Percentiles rank a stretch among this genome's conserved stretches.
Evolutionary conservation across 2,797 vertebrate genomes (phyloP).

Genomic region (Anguilla anguilla): DNA sequence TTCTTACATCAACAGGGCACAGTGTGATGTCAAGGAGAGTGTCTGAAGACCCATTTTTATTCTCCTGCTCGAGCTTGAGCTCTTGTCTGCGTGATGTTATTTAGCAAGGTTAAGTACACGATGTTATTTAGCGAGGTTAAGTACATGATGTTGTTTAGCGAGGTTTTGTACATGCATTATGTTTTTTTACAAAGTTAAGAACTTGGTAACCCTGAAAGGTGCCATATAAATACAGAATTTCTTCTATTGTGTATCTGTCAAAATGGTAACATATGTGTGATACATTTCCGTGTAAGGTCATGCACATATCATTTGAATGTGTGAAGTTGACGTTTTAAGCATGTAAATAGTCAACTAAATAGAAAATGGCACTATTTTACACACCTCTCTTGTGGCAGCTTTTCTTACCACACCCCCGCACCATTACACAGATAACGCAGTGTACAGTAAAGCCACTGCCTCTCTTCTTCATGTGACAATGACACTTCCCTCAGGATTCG

Average conservation of each 20-base stretch:
- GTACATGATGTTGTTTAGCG: no score
- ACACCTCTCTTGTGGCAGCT: background rate
- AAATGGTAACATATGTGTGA: background rate
- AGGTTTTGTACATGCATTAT: no score
- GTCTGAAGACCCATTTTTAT: no score
- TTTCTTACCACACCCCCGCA: background rate
- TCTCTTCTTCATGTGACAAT: background rate
- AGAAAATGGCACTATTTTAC: background rate
- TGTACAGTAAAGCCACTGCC: background rate
- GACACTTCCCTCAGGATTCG: background rate
- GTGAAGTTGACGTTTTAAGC: background rate
- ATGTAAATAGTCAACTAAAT: background rate
- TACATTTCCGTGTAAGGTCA: background rate
- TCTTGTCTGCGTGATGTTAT: no score
- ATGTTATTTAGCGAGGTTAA: no score
- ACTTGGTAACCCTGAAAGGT: no score
- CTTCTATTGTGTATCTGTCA: no score
- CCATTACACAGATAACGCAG: background rate
- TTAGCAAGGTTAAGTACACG: no score
- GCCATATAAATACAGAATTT: no score
- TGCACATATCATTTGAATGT: background rate
- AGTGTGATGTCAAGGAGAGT: background rate
- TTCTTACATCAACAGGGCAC: background rate
- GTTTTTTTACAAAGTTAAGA: no score
- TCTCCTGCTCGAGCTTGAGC: no score